Conservation (phyloP, 2,113 vertebrate species). For the Macquaria australasica region DNA sequence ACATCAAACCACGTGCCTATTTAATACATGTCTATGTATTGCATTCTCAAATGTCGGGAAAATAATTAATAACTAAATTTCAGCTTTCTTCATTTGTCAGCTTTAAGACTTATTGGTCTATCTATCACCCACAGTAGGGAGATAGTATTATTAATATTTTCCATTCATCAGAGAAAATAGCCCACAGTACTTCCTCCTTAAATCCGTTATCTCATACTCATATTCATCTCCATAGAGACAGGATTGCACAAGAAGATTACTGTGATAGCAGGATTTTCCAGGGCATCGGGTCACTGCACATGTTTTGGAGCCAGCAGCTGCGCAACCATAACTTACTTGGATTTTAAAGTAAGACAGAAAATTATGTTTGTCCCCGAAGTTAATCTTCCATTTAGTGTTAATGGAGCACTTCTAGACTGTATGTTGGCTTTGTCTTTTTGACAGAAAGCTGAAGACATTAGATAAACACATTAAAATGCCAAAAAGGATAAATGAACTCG, state of each 20-base stretch:
- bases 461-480: constrained; percentile 21
- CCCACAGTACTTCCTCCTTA: constrained; percentile 30
- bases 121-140: not conserved
- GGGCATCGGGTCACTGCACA: constrained; percentile 51
- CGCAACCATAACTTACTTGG: not conserved
- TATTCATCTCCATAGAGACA: constrained; percentile 63
- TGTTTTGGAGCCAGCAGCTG: constrained; percentile 6
- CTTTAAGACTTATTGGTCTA: constrained; percentile 5
- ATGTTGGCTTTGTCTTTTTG: not conserved
- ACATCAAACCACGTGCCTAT: not conserved
- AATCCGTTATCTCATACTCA: constrained; percentile 55
- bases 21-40: not conserved
- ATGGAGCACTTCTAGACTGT: constrained; percentile 13
- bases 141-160: constrained; percentile 40
- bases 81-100: constrained; percentile 2
- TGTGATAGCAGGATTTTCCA: constrained; percentile 55
- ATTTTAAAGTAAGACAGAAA: constrained; percentile 10
- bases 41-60: not conserved
- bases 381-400: constrained; percentile 27
- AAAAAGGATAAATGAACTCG: not conserved
- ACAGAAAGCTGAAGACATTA: constrained; percentile 4
- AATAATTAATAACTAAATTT: not conserved
- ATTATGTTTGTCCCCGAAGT: not conserved
- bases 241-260: constrained; percentile 68
- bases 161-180: constrained; percentile 45